phyloP scores from a whole-genome alignment of 1,140 invertebrate species.

The Chymomyza costata region DNA sequence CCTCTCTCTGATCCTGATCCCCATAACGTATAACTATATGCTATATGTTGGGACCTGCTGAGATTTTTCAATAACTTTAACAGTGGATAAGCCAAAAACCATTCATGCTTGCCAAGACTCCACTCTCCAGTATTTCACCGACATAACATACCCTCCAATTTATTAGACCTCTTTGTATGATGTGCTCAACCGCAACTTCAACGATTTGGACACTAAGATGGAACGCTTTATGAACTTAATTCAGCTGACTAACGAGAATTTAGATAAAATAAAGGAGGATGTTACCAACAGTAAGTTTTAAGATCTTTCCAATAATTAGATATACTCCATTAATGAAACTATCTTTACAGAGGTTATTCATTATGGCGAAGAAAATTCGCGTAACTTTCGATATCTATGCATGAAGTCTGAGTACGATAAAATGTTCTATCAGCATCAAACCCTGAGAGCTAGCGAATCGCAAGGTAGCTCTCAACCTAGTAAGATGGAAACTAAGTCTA shows the following conservation, averaged over 20 bases:
- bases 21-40: too few species aligned
- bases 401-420: slow-evolving; percentile 74
- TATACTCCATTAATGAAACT: neutral
- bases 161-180: slow-evolving; percentile 27
- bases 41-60: too few species aligned
- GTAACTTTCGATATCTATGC: slow-evolving; percentile 70
- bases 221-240: slow-evolving; percentile 55
- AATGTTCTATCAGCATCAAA: slow-evolving; percentile 69
- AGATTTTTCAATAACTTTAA: too few species aligned
- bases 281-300: slow-evolving; percentile 53
- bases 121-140: too few species aligned
- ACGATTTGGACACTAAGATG: slow-evolving; percentile 53
- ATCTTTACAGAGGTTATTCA: slow-evolving; percentile 49
- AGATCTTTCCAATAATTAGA: too few species aligned
- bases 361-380: slow-evolving; percentile 67
- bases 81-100: too few species aligned
- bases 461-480: neutral
- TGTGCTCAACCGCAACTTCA: slow-evolving; percentile 51
- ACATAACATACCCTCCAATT: too few species aligned
- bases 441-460: slow-evolving; percentile 25
- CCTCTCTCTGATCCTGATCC: too few species aligned
- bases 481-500: slow-evolving; percentile 11
- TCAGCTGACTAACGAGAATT: slow-evolving; percentile 48
- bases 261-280: slow-evolving; percentile 47
- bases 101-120: too few species aligned